Conservation (phyloP, 2,797 vertebrate genomes). For the Chrosomus eos region DNA sequence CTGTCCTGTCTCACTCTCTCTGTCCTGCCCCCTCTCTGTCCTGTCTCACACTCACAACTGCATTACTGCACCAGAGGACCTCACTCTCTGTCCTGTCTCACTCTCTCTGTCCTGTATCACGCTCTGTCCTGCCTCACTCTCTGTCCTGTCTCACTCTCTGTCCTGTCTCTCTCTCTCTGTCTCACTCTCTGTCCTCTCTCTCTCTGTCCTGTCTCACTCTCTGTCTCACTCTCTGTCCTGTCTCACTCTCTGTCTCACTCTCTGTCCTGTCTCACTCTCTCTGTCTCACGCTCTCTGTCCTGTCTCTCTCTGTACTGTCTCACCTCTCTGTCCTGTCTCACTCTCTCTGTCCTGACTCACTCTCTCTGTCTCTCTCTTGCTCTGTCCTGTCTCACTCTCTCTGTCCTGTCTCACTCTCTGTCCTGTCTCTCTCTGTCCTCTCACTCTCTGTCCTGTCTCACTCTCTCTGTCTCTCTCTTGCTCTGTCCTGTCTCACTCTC, state of each 20-base stretch:
- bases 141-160: not conserved
- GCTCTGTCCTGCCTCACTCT: not conserved
- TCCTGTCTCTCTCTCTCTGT: not conserved
- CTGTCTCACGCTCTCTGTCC: too few species aligned
- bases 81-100: too few species aligned
- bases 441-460: not conserved
- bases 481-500: not conserved
- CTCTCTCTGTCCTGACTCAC: too few species aligned
- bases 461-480: not conserved
- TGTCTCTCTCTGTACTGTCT: too few species aligned
- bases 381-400: not conserved
- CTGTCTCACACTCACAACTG: not conserved
- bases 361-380: too few species aligned
- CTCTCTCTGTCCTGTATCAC: too few species aligned
- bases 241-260: too few species aligned
- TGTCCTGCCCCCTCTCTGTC: too few species aligned
- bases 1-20: not conserved
- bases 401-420: not conserved
- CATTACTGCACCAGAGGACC: too few species aligned
- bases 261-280: too few species aligned
- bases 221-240: accelerated
- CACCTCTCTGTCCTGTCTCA: too few species aligned
- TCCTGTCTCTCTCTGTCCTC: not conserved
- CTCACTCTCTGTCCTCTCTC: too few species aligned
- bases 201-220: not conserved